A percentile compares a stretch with the other conserved stretches of the same genome.
These are phyloP conservation scores for Enteromius anoplus DNA, from an alignment of 2,797 vertebrate genomes.

Conservation along the genomic window DNA sequence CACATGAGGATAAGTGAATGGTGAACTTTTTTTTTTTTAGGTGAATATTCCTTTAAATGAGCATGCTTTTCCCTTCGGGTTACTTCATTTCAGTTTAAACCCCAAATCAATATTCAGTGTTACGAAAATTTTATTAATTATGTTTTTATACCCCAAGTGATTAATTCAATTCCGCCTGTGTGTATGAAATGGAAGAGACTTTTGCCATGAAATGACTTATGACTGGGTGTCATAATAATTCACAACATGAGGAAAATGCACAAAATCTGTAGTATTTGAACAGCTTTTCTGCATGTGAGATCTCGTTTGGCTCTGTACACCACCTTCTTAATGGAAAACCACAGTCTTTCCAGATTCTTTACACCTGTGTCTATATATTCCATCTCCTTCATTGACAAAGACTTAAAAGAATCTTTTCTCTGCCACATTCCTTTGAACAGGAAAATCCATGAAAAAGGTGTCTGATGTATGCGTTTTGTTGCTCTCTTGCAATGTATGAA, in stretches of 20 bases:
- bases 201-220: background rate
- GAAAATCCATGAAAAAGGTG: background rate
- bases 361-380: constrained; percentile 18
- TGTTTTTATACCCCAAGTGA: constrained; percentile 5
- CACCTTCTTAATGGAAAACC: background rate
- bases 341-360: background rate
- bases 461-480: constrained; percentile 33
- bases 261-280: background rate
- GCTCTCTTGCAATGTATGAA: background rate
- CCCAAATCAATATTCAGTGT: background rate
- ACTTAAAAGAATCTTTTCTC: constrained; percentile 32
- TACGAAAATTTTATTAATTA: background rate
- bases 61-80: background rate
- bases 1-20: background rate
- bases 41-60: constrained; percentile 1
- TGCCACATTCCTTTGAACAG: constrained; percentile 12
- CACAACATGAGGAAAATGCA: background rate
- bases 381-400: constrained; percentile 36
- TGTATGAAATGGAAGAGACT: background rate
- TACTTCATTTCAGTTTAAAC: constrained; percentile 10
- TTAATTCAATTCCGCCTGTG: background rate
- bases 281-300: background rate
- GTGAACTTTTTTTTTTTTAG: constrained; percentile 6
- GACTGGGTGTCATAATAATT: constrained; percentile 2
- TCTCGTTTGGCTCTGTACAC: background rate